phyloP scores from a whole-genome alignment of 1,140 invertebrate genomes.

The Globodera ellingtonae region DNA sequence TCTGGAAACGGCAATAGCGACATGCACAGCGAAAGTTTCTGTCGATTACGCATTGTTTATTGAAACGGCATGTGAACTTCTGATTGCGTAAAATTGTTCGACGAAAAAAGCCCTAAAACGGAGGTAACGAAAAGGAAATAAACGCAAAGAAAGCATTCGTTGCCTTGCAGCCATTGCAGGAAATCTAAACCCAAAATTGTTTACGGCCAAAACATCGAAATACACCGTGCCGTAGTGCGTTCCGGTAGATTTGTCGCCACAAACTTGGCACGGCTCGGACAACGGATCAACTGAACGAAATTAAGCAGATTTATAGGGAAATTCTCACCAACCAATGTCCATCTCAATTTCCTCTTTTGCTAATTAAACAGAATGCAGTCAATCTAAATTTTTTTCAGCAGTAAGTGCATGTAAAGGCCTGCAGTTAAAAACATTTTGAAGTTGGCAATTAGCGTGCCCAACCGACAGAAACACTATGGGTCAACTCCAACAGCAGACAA shows the following conservation, averaged over 20 bases:
- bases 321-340: background rate
- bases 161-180: constrained; percentile 69
- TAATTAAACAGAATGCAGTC: too few relatives aligned
- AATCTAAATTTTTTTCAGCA: too few relatives aligned
- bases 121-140: background rate
- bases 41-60: constrained; percentile 88
- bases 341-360: background rate
- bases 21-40: constrained; percentile 66
- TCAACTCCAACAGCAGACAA: too few relatives aligned
- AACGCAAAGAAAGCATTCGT: background rate
- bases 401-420: too few relatives aligned
- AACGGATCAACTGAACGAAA: constrained; percentile 45
- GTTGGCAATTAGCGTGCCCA: too few relatives aligned
- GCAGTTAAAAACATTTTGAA: too few relatives aligned
- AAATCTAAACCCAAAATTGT: constrained; percentile 40
- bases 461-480: too few relatives aligned
- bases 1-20: constrained; percentile 70
- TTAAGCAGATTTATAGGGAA: background rate
- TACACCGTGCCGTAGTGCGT: constrained; percentile 42
- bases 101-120: constrained; percentile 83
- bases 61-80: constrained; percentile 91
- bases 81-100: constrained; percentile 92
- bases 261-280: constrained; percentile 51
- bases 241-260: constrained; percentile 54
- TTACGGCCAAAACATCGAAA: background rate